Conservation (phyloP, 2,113 vertebrate species). For the Apaloderma vittatum region DNA sequence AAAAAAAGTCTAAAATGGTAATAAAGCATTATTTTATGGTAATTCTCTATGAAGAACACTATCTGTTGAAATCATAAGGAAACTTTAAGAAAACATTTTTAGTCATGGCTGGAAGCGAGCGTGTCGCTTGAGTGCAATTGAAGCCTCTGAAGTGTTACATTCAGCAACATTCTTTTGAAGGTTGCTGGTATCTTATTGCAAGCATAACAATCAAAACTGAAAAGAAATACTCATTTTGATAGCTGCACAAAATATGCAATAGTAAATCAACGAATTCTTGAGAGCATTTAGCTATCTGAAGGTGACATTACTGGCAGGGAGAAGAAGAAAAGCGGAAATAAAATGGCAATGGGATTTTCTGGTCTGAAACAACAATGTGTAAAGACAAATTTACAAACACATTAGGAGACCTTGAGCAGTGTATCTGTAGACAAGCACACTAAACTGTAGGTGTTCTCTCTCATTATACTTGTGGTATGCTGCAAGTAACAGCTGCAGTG, state of each 20-base stretch:
- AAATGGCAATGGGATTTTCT: not conserved
- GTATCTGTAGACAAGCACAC: not conserved
- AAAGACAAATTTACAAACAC: not conserved
- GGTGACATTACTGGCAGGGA: not conserved
- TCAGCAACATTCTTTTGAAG: not conserved
- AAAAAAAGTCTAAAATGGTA: not conserved
- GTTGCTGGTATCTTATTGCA: not conserved
- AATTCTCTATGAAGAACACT: not conserved
- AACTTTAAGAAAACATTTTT: not conserved
- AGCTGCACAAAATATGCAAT: not conserved
- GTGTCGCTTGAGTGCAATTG: not conserved
- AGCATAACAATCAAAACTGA: not conserved
- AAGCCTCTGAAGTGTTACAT: not conserved
- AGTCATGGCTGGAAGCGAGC: not conserved
- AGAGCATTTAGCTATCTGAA: not conserved
- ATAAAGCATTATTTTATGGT: not conserved
- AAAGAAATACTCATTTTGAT: not conserved
- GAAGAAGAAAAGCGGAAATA: not conserved
- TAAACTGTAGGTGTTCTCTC: not conserved
- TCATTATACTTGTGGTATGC: not conserved
- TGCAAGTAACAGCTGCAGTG: not conserved
- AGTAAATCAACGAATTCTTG: not conserved
- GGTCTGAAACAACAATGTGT: not conserved
- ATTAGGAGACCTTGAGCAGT: not conserved
- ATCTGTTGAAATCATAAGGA: not conserved